Conservation (phyloP, 2,888 invertebrate genomes). For the Epiblema foenella region DNA sequence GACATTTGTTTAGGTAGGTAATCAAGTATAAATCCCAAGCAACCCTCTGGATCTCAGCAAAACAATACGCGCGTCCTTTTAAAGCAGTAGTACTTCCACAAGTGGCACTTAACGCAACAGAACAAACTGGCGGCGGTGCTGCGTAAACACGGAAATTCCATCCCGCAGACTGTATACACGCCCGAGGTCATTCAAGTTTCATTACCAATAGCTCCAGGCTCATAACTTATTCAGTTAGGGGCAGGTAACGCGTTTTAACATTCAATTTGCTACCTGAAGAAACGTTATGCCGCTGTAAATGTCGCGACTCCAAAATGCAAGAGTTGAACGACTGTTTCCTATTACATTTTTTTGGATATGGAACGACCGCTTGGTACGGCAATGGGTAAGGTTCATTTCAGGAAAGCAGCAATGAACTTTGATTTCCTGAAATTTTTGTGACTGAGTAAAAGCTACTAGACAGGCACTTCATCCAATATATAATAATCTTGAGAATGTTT, state of each 20-base stretch:
- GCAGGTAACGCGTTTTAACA: constrained; percentile 80
- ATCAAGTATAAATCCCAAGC: constrained; percentile 44
- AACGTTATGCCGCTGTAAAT: constrained; percentile 67
- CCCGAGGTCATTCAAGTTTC: constrained; percentile 80
- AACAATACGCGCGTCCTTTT: constrained; percentile 52
- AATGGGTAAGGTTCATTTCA: background rate
- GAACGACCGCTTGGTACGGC: constrained; percentile 4
- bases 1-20: constrained; percentile 37
- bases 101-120: constrained; percentile 64
- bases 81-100: constrained; percentile 53
- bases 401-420: constrained; percentile 41
- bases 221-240: constrained; percentile 82
- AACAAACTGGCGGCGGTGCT: constrained; percentile 59
- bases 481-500: constrained; percentile 44
- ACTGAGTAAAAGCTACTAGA: constrained; percentile 6
- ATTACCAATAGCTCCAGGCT: constrained; percentile 78
- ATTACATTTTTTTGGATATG: constrained; percentile 4
- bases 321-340: constrained; percentile 38
- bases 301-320: constrained; percentile 54
- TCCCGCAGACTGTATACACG: constrained; percentile 67
- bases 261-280: constrained; percentile 78
- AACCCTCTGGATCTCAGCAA: constrained; percentile 48
- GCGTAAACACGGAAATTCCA: constrained; percentile 74
- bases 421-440: constrained; percentile 4
- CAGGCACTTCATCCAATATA: constrained; percentile 43